Evolutionary conservation across 2,113 vertebrate genomes (phyloP).

Genomic region (Sardina pilchardus): DNA sequence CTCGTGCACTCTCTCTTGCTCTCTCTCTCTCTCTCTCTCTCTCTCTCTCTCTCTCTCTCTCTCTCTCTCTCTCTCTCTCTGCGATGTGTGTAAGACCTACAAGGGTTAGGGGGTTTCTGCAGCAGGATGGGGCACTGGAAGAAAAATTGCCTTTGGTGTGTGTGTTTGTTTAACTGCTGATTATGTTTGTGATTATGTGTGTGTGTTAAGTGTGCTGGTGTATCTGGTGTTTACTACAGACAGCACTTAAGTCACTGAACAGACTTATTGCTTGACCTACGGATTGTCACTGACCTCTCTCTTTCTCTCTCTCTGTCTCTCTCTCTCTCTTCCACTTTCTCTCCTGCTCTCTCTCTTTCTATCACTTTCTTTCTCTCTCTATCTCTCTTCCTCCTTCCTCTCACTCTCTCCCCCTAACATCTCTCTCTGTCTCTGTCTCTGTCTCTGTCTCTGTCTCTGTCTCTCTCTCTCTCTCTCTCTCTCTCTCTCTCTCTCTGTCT

Average conservation of each 20-base stretch:
- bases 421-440: background rate
- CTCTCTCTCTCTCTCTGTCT: constrained; percentile 57
- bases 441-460: background rate
- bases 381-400: background rate
- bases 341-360: background rate
- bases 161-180: no score
- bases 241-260: background rate
- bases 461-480: constrained; percentile 33
- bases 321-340: background rate
- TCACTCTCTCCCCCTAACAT: background rate
- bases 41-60: no score
- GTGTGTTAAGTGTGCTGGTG: background rate
- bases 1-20: no score
- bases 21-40: no score
- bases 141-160: no score
- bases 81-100: no score
- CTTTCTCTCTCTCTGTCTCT: background rate
- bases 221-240: background rate
- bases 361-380: background rate
- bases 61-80: no score
- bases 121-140: no score
- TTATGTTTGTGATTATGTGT: no score
- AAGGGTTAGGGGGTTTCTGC: no score
- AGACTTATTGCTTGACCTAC: background rate
- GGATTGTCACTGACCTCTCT: constrained; percentile 30